Evolutionary conservation across 2,888 invertebrate genomes (phyloP).

Genomic region (Drosophila barbarae): DNA sequence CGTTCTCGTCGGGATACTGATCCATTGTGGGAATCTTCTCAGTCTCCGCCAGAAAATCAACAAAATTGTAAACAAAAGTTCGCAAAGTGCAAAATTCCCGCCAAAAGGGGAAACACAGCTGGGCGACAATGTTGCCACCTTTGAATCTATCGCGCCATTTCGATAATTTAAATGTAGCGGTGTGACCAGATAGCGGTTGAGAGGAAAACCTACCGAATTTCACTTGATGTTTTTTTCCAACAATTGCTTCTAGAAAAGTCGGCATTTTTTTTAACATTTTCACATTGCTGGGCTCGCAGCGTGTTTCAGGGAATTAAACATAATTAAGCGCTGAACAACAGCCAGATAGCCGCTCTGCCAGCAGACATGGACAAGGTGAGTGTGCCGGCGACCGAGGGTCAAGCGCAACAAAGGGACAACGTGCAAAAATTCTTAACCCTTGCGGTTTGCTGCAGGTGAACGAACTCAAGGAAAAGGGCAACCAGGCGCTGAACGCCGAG

Average conservation of each 20-base stretch:
- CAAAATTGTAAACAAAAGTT: constrained; percentile 19
- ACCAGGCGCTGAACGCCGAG: constrained; percentile 88
- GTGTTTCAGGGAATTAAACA: constrained; percentile 19
- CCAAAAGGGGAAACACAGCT: constrained; percentile 28
- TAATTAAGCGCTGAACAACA: neutral
- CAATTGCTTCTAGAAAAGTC: constrained; percentile 65
- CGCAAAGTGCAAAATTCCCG: constrained; percentile 15
- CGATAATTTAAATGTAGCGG: neutral
- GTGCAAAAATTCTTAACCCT: constrained; percentile 12
- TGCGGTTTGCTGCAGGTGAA: constrained; percentile 83
- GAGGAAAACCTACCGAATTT: neutral
- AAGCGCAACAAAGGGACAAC: neutral
- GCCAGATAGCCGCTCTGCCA: constrained; percentile 9
- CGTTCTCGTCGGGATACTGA: constrained; percentile 81
- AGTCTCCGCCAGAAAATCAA: neutral
- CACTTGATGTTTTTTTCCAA: constrained; percentile 1
- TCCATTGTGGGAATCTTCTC: constrained; percentile 49
- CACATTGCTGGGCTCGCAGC: constrained; percentile 19
- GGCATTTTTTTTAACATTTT: constrained; percentile 62
- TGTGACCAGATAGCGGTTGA: neutral
- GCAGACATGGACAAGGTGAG: constrained; percentile 62
- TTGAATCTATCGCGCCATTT: no score
- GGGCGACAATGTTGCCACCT: neutral
- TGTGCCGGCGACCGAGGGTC: neutral
- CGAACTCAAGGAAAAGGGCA: constrained; percentile 92